Conservation (phyloP, 2,888 invertebrate species). For the Pasiphila rectangulata region DNA sequence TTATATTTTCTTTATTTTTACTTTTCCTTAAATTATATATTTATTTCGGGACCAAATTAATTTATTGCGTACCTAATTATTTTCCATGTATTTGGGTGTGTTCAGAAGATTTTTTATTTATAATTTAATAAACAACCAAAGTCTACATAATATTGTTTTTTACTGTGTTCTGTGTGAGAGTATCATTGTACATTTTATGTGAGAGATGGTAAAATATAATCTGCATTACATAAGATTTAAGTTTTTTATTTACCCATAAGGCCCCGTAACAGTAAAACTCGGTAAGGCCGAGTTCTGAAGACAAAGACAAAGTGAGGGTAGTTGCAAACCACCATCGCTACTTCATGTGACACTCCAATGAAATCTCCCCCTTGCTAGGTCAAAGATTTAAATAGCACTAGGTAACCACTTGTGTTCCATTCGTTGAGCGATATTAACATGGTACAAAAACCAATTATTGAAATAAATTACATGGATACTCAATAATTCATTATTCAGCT, state of each 20-base stretch:
- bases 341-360: too few species aligned
- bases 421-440: too few species aligned
- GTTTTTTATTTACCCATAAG: conserved; percentile 41
- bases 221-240: conserved; percentile 52
- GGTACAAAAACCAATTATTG: too few species aligned
- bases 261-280: neutral
- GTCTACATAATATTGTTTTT: conserved; percentile 75
- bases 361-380: too few species aligned
- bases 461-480: too few species aligned
- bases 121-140: conserved; percentile 80
- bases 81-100: conserved; percentile 67
- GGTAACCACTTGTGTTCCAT: too few species aligned
- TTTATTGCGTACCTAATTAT: conserved; percentile 74
- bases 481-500: too few species aligned
- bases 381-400: too few species aligned
- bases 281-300: too few species aligned
- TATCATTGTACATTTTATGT: conserved; percentile 61
- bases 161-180: conserved; percentile 60
- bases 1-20: conserved; percentile 62
- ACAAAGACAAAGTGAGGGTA: too few species aligned
- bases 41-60: conserved; percentile 81
- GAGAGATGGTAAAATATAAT: conserved; percentile 62
- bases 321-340: too few species aligned
- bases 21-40: conserved; percentile 74
- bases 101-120: conserved; percentile 76